Conservation (phyloP, 2,888 invertebrate genomes). For the Ferdinandea cuprea region DNA sequence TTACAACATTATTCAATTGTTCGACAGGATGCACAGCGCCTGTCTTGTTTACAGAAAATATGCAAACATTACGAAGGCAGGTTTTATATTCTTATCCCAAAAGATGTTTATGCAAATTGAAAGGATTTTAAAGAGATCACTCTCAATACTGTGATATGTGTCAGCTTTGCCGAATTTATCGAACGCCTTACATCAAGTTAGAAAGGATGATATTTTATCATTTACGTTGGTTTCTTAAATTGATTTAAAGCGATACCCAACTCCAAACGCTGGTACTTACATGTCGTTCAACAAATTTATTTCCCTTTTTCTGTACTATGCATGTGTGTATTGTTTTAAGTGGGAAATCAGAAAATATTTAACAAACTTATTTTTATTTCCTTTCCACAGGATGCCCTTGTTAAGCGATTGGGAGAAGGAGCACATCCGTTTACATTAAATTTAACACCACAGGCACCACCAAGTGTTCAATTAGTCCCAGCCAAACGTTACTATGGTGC, state of each 20-base stretch:
- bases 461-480: constrained; percentile 94
- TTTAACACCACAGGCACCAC: constrained; percentile 93
- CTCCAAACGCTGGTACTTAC: neutral
- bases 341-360: neutral
- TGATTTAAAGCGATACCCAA: neutral
- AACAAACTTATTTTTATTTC: neutral
- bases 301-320: neutral
- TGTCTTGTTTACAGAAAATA: no score
- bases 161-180: no score
- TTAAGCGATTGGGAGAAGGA: constrained; percentile 90
- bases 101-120: no score
- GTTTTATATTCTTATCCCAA: no score
- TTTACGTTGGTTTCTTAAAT: constrained; percentile 7
- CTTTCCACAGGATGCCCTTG: constrained; percentile 88
- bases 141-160: no score
- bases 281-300: neutral
- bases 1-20: no score
- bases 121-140: no score
- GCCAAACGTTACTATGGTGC: constrained; percentile 96
- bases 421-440: constrained; percentile 92
- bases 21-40: no score
- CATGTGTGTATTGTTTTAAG: neutral
- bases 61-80: no score
- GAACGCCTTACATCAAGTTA: no score
- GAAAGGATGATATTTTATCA: no score